These are phyloP conservation scores for Oryctes rhinoceros DNA, from an alignment of 1,140 invertebrate species.

Conservation along the genomic window DNA sequence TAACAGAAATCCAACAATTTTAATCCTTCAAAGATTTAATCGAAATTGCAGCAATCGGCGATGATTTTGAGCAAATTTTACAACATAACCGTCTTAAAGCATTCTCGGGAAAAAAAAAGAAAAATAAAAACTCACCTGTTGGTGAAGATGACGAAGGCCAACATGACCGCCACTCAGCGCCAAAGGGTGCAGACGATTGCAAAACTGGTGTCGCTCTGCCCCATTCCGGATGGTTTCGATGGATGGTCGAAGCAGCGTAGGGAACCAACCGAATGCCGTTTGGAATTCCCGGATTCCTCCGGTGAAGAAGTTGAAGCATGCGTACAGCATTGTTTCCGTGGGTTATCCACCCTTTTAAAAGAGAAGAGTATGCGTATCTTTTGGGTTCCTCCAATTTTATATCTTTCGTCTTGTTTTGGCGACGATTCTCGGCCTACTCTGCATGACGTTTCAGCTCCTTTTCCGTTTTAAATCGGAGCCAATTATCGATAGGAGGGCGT, in stretches of 20 bases:
- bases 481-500: neutral
- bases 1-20: too few relatives aligned
- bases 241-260: conserved; percentile 42
- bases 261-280: neutral
- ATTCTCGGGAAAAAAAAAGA: neutral
- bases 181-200: conserved; percentile 64
- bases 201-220: conserved; percentile 66
- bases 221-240: conserved; percentile 56
- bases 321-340: neutral
- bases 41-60: too few relatives aligned
- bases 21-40: too few relatives aligned
- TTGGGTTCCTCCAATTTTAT: too few relatives aligned
- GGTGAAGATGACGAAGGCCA: neutral
- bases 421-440: too few relatives aligned
- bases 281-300: neutral
- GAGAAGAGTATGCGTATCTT: too few relatives aligned
- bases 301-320: conserved; percentile 16
- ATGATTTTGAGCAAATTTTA: too few relatives aligned
- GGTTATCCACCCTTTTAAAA: neutral
- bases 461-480: neutral
- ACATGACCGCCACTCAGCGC: conserved; percentile 55
- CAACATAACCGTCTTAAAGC: neutral
- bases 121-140: conserved; percentile 37
- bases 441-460: neutral
- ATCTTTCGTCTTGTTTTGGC: too few relatives aligned